Base-by-base conservation (phyloP, 2,113 vertebrate genomes). In the Aspiorhynchus laticeps region DNA sequence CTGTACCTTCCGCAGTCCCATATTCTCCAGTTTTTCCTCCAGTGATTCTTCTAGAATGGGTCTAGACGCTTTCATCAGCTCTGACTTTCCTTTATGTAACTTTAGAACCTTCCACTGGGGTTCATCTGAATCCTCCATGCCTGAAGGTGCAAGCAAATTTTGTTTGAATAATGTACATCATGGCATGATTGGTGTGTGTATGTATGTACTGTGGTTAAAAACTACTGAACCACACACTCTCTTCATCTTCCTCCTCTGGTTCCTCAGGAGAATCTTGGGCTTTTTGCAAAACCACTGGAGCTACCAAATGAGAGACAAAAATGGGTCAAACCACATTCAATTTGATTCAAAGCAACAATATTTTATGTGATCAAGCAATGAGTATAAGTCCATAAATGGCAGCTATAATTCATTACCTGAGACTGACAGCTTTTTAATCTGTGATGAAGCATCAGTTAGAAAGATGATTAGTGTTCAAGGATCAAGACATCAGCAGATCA, bases 21-120 rank as follows among this genome's bases (percentile, higher is more conserved):
- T 88, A 80, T 77, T 92, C 69, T 94, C 92, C 86, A 95, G 89
- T 36, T 93, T 94, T 81, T 96, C 91, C 48, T 95, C 85, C 86
- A 96, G 80, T 0, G 87, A 84, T 7, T 95, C 92, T 83, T 95
- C 93, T 88, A 94, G 71, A 43, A 94, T 76, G 11, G 88, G 86
- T 17, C 87, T 90, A 82, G 93, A 91, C 48, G 91, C 91, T 84
- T 89, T 92, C 87, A 91, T 77, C 53, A 95, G 88, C 5, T 90
- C 84, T n/a, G 92, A 90, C 71, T 91, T 90, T 67, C 36, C 88
- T 91, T 2, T 63, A 24, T 92, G 86, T 2, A 87, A 83, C 56
- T 90, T 88, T 80, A 92, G 74, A 61, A 90, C 85, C 74, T 84
- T 91, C 56, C 67, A 77, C 75, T 85, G 91, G 31, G 87, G 38